Conservation (phyloP, 2,888 invertebrate species). For the Caenorhabditis sinica region DNA sequence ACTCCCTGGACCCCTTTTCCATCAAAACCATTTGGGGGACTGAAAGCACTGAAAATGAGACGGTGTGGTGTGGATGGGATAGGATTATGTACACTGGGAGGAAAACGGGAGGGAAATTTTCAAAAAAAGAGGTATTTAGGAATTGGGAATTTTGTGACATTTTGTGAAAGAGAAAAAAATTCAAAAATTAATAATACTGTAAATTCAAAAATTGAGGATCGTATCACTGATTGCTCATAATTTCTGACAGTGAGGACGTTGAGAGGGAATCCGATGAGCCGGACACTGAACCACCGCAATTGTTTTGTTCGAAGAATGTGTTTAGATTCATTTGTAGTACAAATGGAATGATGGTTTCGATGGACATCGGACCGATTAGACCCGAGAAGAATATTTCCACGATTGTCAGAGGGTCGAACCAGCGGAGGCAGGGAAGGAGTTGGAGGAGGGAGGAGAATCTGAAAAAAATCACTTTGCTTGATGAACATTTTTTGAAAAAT, state of each 20-base stretch:
- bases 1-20: background rate
- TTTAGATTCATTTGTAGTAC: conserved; percentile 87
- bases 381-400: conserved; percentile 96
- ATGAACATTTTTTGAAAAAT: background rate
- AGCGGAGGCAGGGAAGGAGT: conserved; percentile 87
- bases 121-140: conserved; percentile 39
- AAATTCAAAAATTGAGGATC: background rate
- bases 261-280: conserved; percentile 51
- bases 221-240: conserved; percentile 54
- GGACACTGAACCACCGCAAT: background rate
- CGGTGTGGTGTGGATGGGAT: background rate
- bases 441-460: conserved; percentile 80
- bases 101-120: background rate
- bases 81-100: conserved; percentile 37
- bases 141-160: conserved; percentile 49
- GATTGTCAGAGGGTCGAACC: conserved; percentile 86
- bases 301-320: conserved; percentile 69
- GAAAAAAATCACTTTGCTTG: conserved; percentile 10
- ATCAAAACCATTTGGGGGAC: background rate
- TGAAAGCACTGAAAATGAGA: conserved; percentile 61
- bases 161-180: conserved; percentile 8
- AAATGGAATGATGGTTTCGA: conserved; percentile 95
- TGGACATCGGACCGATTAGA: conserved; percentile 93
- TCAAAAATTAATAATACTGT: conserved; percentile 31
- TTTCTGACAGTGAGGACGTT: conserved; percentile 55